Percentiles rank a stretch among this genome's conserved stretches.
phyloP scores from a whole-genome alignment of 2,797 vertebrate species.

The Pipistrellus pipistrellus region DNA sequence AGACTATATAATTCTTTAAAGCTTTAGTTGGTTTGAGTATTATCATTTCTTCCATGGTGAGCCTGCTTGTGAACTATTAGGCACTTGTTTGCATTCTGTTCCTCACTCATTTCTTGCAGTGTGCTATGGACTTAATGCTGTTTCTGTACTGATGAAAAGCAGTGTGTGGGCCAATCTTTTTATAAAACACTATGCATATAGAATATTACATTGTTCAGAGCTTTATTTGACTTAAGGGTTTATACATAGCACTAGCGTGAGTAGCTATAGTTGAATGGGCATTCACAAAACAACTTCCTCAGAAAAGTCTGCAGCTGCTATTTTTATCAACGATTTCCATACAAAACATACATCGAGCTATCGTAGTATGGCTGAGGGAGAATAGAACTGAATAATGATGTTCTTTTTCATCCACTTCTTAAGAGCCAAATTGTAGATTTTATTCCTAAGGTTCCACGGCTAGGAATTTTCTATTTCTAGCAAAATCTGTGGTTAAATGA shows the following conservation, averaged over 20 bases:
- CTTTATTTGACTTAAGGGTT: constrained; percentile 98
- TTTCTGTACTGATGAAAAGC: constrained; percentile 96
- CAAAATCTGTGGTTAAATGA: constrained; percentile 48
- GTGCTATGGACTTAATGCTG: constrained; percentile 94
- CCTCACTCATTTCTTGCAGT: constrained; percentile 94
- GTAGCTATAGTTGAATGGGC: constrained; percentile 95
- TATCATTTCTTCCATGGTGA: constrained; percentile 93
- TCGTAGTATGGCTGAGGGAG: constrained; percentile 84
- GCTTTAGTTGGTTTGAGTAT: constrained; percentile 92
- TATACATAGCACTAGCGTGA: constrained; percentile 96
- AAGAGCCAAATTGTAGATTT: constrained; percentile 70
- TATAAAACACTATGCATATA: constrained; percentile 99
- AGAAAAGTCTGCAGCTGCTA: constrained; percentile 97
- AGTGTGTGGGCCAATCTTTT: constrained; percentile 98
- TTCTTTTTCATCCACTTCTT: constrained; percentile 53
- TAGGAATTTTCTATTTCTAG: constrained; percentile 64
- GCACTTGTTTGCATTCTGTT: constrained; percentile 96
- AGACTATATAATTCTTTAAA: constrained; percentile 93
- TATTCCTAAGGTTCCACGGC: constrained; percentile 49
- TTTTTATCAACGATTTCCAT: constrained; percentile 99
- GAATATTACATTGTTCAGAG: constrained; percentile 99
- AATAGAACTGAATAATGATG: constrained; percentile 48
- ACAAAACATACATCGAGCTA: constrained; percentile 90
- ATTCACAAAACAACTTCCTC: constrained; percentile 94
- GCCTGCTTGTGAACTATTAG: constrained; percentile 96